Base-by-base conservation (phyloP, 2,888 invertebrate genomes). In the Athripsodes cinereus region DNA sequence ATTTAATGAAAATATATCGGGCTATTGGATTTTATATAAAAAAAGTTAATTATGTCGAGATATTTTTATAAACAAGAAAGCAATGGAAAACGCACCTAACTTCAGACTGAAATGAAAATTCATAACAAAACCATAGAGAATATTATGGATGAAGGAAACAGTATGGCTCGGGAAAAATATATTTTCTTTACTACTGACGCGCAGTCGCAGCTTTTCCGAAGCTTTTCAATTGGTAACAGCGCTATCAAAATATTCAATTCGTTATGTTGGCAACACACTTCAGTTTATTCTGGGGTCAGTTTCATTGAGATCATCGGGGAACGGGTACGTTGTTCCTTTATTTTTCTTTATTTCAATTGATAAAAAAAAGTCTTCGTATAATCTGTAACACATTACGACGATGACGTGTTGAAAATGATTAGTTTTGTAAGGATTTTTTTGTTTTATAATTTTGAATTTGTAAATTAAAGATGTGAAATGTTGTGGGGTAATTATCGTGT, bases 301-400 rank as follows among this genome's bases (percentile, higher is more conserved):
- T 40, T 40, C 40, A 40, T 40, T 40, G 40, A 40, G 40, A 40
- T 40, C 13, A 13, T 13, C 8, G 40, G 40, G 40, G 13, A 16
- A 13, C 40, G 40, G 40, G 40, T 40, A 3, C 40, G 40, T 16
- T 13, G 2, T n/a, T 16, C 8, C 40, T 40, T 40, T 40, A 13
- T 40, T 40, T 40, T 40, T 40, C 40, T 40, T 40, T 40, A 40
- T 40, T 40, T 40, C 40, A 40, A 40, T 40, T 40, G 16, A n/a
- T 16, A 13, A 13, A 13, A 40, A n/a, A 40, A 13, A 40, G 13
- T 40, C 5, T 13, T 40, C 16, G 13, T 40, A n/a, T n/a, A 40
- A 40, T 40, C 40, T 40, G 13, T 40, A 8, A 2, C 16, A 13
- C 13, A n/a, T 40, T 40, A 2, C 2, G 5, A 40, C 13, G 26